phyloP scores from a whole-genome alignment of 2,888 invertebrate genomes.

The Halictus quadricinctus region DNA sequence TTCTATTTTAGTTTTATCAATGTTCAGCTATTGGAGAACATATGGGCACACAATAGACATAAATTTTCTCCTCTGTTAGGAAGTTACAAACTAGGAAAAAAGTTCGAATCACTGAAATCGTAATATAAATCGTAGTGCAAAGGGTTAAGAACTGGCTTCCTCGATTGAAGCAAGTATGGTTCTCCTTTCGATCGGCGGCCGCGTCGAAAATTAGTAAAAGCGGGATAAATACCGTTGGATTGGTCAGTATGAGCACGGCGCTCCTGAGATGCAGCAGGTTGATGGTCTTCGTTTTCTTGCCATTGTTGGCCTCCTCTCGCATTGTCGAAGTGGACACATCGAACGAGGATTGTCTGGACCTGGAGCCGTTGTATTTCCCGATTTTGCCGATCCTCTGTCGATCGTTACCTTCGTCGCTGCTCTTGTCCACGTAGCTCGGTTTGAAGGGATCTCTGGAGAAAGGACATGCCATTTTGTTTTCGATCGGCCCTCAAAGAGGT shows the following conservation, averaged over 20 bases:
- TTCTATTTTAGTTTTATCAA: no score
- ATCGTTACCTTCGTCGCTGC: conserved; percentile 26
- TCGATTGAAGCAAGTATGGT: neutral
- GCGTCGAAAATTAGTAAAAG: neutral
- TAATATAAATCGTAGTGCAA: no score
- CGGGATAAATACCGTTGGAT: conserved; percentile 87
- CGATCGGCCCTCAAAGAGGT: conserved; percentile 12
- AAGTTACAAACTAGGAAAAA: no score
- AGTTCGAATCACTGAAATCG: no score
- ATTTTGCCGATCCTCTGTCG: conserved; percentile 43
- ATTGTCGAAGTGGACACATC: conserved; percentile 84
- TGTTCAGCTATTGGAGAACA: no score
- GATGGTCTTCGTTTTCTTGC: conserved; percentile 86
- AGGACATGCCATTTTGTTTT: conserved; percentile 79
- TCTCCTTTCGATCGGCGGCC: neutral
- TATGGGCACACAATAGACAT: no score
- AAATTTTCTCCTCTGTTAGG: no score
- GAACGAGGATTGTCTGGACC: conserved; percentile 86
- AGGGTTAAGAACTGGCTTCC: no score
- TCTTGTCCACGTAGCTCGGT: conserved; percentile 55
- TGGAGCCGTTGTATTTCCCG: conserved; percentile 66
- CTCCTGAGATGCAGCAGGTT: conserved; percentile 91
- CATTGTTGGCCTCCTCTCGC: conserved; percentile 85
- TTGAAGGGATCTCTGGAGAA: conserved; percentile 73
- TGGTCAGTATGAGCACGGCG: conserved; percentile 91